Evolutionary conservation across 2,113 vertebrate genomes (phyloP).

Genomic region (Opisthocomus hoazin): DNA sequence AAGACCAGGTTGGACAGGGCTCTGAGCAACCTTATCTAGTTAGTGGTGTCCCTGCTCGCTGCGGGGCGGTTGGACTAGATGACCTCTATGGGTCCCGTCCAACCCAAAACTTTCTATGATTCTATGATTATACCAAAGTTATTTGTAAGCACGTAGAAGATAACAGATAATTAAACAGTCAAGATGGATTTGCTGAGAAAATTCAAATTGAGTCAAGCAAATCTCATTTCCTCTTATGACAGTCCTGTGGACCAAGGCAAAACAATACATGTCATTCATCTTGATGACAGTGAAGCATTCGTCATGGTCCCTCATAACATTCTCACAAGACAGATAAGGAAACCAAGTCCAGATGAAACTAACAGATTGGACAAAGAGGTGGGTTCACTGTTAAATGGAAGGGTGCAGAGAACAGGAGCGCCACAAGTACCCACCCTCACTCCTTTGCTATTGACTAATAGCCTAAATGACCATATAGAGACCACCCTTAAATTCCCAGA

Average conservation of each 20-base stretch:
- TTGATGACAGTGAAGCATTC: not conserved
- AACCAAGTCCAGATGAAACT: not conserved
- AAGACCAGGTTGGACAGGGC: no score
- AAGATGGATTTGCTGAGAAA: constrained; percentile 17
- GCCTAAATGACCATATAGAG: not conserved
- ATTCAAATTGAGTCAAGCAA: constrained; percentile 20
- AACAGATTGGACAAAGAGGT: not conserved
- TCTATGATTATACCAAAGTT: no score
- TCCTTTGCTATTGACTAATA: not conserved
- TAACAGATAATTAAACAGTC: constrained; percentile 43
- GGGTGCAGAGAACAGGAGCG: not conserved
- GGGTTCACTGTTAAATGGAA: not conserved
- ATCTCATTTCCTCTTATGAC: constrained; percentile 50
- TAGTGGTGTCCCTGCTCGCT: no score
- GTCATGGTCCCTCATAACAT: not conserved
- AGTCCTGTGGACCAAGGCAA: not conserved
- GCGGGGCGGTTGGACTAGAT: no score
- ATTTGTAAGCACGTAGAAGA: not conserved
- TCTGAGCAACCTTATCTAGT: no score
- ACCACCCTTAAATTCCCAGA: not conserved
- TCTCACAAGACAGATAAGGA: not conserved
- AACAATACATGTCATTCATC: constrained; percentile 11
- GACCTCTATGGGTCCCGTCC: no score
- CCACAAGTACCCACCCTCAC: not conserved
- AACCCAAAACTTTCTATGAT: no score